phyloP scores from a whole-genome alignment of 2,113 vertebrate species.

The Larimichthys polyactis region DNA sequence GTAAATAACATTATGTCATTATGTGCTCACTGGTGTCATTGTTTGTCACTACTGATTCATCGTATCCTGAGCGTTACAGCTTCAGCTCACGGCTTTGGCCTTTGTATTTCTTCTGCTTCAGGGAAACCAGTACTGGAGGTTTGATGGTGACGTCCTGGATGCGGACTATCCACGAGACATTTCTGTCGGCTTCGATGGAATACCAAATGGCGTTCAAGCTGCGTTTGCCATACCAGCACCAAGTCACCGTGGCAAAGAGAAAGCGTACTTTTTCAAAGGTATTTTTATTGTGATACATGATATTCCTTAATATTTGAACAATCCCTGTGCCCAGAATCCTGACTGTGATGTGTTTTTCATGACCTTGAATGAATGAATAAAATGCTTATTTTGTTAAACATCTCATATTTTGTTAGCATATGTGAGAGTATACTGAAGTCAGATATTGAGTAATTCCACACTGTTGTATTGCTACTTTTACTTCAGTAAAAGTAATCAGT shows the following conservation, averaged over 20 bases:
- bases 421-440: background rate
- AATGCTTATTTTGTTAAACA: too few species aligned
- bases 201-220: conserved; percentile 87
- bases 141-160: conserved; percentile 89
- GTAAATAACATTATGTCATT: background rate
- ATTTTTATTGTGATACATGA: background rate
- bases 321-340: too few species aligned
- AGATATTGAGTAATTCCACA: too few species aligned
- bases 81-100: background rate
- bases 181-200: conserved; percentile 87
- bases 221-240: conserved; percentile 90
- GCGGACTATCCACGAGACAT: conserved; percentile 88
- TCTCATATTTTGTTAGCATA: too few species aligned
- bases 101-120: conserved; percentile 50
- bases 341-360: background rate
- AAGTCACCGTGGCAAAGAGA: conserved; percentile 86
- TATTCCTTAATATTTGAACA: background rate
- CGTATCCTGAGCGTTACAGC: background rate
- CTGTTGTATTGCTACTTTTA: too few species aligned
- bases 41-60: too few species aligned
- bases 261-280: conserved; percentile 98
- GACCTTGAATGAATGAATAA: background rate
- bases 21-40: background rate
- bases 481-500: background rate
- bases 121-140: conserved; percentile 92